Evolutionary conservation across 2,113 vertebrate genomes (phyloP), one percentile per base, ranked within the genome.

Genomic region (Brachyhypopomus occidentalis): DNA sequence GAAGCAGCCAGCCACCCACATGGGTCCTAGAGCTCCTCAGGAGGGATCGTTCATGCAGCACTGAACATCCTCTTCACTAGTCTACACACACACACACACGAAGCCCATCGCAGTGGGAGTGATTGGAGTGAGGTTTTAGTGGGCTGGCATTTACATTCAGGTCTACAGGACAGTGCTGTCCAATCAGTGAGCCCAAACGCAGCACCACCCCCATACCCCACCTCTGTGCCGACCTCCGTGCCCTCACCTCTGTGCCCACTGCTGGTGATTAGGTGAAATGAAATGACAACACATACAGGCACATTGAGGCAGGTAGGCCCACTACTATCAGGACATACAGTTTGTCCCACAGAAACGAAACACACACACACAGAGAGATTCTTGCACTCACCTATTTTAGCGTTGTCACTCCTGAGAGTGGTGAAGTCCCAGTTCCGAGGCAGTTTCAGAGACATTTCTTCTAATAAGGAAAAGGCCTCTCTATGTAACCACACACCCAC

Each of bases 391-490:
- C 98, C 97, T 94, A 98, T 97, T 86, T 93, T 96, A 2, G 88
- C 84, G 60, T 95, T 89, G 64, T 99, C 96, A 75, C 84, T 82
- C 87, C 94, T 96, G 89, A 98, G 90, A 90, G 91, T 90, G 88
- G 92, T 94, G 92, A 99, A 98, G 85, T 98, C 97, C 97, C 97
- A 98, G 91, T 91, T 95, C 83, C 95, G 94, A 66, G 96, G 96
- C 86, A 98, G 89, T 89, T 96, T 98, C 67, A 98, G 93, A 86
- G 98, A 99, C 98, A 99, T 99, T 58, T 79, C 81, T 94, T 87
- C 84, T 84, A 79, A 77, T 48, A 38, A 59, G 82, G 48, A 79
- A 79, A 82, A 80, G 87, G 87, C 84, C 87, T 71, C 78, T 85
- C 55, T 85, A 64, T 86, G 84, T 71, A 78, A 48, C 34, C 69